These are phyloP conservation scores for Genyomyrus donnyi DNA, from an alignment of 2,113 vertebrate genomes.

Conservation along the genomic window DNA sequence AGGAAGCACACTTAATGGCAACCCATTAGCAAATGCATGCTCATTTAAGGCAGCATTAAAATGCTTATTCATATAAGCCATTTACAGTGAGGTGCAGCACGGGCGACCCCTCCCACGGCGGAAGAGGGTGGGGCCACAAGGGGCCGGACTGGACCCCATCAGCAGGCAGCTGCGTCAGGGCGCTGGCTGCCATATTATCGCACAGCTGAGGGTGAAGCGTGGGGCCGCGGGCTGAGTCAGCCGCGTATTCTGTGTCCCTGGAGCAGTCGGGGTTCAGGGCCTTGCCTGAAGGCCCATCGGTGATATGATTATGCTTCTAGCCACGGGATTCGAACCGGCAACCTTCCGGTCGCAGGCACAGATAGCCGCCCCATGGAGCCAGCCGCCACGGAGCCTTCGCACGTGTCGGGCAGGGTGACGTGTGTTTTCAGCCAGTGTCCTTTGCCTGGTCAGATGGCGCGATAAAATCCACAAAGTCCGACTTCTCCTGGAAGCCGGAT, in stretches of 20 bases:
- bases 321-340: not conserved
- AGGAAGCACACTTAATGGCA: not conserved
- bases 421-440: not conserved
- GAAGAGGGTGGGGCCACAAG: not conserved
- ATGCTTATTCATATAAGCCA: not conserved
- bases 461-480: not conserved
- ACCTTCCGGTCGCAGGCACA: not conserved
- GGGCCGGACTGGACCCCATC: not conserved
- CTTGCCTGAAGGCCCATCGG: not conserved
- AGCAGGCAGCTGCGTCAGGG: not conserved
- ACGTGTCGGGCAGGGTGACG: not conserved
- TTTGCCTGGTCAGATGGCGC: not conserved
- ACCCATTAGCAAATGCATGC: not conserved
- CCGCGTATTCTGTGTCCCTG: not conserved
- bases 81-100: not conserved
- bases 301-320: not conserved
- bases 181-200: no score
- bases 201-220: not conserved
- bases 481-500: not conserved
- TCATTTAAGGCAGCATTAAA: slow-evolving; percentile 6
- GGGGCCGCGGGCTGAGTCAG: not conserved
- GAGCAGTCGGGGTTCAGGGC: not conserved
- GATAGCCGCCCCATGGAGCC: not conserved
- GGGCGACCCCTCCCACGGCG: not conserved
- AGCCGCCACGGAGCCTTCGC: not conserved